Evolutionary conservation across 2,888 invertebrate species (phyloP).

Genomic region (Cyclophora punctaria): DNA sequence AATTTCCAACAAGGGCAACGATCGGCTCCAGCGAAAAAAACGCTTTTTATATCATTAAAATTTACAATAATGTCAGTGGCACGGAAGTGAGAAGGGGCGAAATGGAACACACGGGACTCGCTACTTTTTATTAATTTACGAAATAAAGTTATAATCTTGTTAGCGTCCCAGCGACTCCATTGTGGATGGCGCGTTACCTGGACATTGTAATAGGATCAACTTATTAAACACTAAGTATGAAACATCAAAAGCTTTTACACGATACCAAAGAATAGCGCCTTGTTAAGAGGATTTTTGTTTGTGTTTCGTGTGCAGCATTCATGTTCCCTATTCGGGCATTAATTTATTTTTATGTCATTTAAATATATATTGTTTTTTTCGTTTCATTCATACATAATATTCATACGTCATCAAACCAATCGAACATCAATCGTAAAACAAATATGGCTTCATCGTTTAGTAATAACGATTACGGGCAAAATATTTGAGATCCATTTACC

Average conservation of each 20-base stretch:
- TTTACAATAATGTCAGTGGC: constrained; percentile 28
- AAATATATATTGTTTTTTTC: too few species aligned
- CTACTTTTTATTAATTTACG: constrained; percentile 70
- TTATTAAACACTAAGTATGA: constrained; percentile 73
- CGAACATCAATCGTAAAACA: constrained; percentile 26
- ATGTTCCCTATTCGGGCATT: too few species aligned
- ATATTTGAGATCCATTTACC: constrained; percentile 70
- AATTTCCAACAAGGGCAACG: too few species aligned
- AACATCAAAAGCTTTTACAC: constrained; percentile 69
- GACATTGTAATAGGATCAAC: constrained; percentile 75
- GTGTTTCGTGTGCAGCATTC: not conserved
- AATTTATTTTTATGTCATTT: too few species aligned
- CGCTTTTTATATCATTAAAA: constrained; percentile 21
- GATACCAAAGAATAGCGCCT: constrained; percentile 54
- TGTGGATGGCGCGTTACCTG: constrained; percentile 62
- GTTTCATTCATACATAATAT: too few species aligned
- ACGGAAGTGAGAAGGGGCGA: constrained; percentile 28
- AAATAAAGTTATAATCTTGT: constrained; percentile 74
- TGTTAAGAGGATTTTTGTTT: constrained; percentile 62
- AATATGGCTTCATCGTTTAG: constrained; percentile 57
- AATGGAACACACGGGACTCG: constrained; percentile 44
- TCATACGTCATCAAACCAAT: too few species aligned
- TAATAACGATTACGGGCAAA: constrained; percentile 57
- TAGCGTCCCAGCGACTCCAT: constrained; percentile 60
- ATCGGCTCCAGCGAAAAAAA: not conserved